Base-by-base conservation (phyloP, 2,888 invertebrate genomes). In the Poecilobothrus nobilitatus region DNA sequence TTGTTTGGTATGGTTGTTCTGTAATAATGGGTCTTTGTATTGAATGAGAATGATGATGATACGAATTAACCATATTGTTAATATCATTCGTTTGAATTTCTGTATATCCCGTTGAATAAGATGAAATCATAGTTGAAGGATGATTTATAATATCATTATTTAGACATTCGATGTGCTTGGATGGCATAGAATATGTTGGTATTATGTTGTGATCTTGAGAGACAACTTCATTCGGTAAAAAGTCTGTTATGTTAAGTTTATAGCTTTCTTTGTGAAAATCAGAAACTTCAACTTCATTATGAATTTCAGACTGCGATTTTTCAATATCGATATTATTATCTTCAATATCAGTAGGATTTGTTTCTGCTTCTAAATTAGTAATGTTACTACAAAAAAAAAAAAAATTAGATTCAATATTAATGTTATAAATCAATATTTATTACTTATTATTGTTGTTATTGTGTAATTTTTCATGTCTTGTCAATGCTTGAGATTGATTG, bases 211-310 rank as follows among this genome's bases (percentile, higher is more conserved):
- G 37, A 9, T 53, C 53, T 18, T 53, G 53, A 18, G 53, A 4
- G 2, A 1, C 15, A 63, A 63, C 27, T 27, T 63, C 63, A 27
- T 12, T 27, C 15, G 63, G 63, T 63, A 63, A 27, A 27, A 8
- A 63, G 12, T 63, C 63, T 1, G 27, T 1, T 12, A 53, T 15
- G 15, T 53, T 53, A 15, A 53, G 83, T 33, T 84, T 84, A 80
- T 79, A 87, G 78, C 76, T 82, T 75, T 75, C 81, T 62, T 66
- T 87, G 86, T 37, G 89, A 87, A 63, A 89, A 88, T 8, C 88
- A 77, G 22, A 78, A 76, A 63, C 78, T 78, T 15, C 79, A 78
- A 73, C 86, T 86, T 69, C 91, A 86, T 37, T 37, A 53, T 53
- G 53, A 18, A 15, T n/a, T 53, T 53, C 53, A 1, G 53, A 53